Percentiles rank a stretch among this genome's conserved stretches.
Evolutionary conservation across 1,140 invertebrate species (phyloP).

Genomic region (Homarus americanus): DNA sequence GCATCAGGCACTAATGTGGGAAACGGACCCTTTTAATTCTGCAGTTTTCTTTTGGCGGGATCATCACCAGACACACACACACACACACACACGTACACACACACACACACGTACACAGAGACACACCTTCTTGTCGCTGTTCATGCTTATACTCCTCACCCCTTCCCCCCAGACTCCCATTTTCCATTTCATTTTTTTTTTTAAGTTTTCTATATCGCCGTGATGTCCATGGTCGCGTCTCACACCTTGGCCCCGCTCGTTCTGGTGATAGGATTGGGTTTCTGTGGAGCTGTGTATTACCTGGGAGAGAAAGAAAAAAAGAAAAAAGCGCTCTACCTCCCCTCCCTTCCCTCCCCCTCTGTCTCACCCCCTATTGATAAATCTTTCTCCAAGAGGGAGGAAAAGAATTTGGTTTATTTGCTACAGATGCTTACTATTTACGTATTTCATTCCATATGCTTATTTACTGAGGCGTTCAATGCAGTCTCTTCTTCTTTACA

Average conservation of each 20-base stretch:
- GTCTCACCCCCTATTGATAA: no score
- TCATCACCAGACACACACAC: conserved; percentile 27
- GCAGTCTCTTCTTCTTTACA: not conserved
- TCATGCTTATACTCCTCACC: no score
- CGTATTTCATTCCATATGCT: conserved; percentile 9
- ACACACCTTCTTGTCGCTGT: not conserved
- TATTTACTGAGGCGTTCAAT: no score
- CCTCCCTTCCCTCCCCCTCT: no score
- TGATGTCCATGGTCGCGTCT: conserved; percentile 16
- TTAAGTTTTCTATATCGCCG: conserved; percentile 34
- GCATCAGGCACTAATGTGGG: conserved; percentile 64
- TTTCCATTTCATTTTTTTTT: not conserved
- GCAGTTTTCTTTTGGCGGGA: conserved; percentile 26
- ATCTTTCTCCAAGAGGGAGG: no score
- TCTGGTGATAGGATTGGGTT: conserved; percentile 57
- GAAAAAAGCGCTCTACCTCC: not conserved
- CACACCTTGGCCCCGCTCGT: conserved; percentile 39
- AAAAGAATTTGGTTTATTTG: conserved; percentile 6
- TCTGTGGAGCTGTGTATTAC: not conserved
- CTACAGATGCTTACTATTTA: not conserved
- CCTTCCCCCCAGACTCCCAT: not conserved
- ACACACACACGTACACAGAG: conserved; percentile 18
- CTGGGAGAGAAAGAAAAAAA: not conserved
- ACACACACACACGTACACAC: conserved; percentile 46
- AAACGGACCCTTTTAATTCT: conserved; percentile 46